Evolutionary conservation across 2,797 vertebrate genomes (phyloP).

Genomic region (Mareca strepera): DNA sequence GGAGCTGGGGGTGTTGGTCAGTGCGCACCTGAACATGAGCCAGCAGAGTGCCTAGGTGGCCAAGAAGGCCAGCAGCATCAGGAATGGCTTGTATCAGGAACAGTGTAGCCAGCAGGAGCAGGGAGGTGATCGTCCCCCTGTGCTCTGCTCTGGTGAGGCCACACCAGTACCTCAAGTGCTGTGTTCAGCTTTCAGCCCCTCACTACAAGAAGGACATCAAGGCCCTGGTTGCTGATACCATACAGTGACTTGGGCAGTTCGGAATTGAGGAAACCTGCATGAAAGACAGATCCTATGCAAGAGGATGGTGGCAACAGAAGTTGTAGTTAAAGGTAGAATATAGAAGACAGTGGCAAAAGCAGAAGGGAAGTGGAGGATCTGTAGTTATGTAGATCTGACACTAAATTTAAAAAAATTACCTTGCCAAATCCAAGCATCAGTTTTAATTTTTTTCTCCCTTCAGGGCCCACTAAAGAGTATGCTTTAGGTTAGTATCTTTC

Average conservation of each 20-base stretch:
- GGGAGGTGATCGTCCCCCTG: too few relatives aligned
- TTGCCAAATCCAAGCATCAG: neutral
- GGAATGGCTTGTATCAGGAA: too few relatives aligned
- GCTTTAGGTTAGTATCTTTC: neutral
- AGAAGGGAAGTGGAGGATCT: neutral
- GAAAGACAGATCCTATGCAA: neutral
- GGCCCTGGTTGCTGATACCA: neutral
- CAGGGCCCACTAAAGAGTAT: neutral
- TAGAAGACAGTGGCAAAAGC: neutral
- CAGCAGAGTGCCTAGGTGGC: too few relatives aligned
- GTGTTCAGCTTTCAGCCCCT: too few relatives aligned
- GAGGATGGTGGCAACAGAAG: neutral
- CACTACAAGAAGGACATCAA: too few relatives aligned
- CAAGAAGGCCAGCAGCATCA: too few relatives aligned
- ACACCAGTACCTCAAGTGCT: too few relatives aligned
- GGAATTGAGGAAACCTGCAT: neutral
- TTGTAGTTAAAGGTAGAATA: neutral
- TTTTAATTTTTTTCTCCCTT: neutral
- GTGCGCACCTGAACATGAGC: too few relatives aligned
- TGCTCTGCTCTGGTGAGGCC: too few relatives aligned
- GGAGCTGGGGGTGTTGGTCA: too few relatives aligned
- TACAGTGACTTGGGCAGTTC: neutral
- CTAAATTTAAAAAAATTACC: neutral
- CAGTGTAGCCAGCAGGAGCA: too few relatives aligned
- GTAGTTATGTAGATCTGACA: neutral